Evolutionary conservation across 2,888 invertebrate species (phyloP), one percentile per base, ranked within the genome.

Genomic region (Dicycla oo): DNA sequence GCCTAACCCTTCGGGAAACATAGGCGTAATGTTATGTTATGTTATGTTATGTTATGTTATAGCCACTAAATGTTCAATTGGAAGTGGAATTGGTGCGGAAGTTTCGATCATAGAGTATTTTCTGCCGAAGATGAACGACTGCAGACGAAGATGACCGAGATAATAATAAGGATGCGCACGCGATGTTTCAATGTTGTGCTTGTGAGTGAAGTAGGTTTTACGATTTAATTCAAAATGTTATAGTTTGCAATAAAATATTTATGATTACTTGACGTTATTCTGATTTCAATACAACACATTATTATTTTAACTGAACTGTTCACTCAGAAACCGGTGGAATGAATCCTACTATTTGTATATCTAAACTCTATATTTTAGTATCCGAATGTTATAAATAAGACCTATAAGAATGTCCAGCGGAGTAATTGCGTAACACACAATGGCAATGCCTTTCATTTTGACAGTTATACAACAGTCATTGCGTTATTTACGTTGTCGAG

Each of bases 101-200:
- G 81, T 84, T 77, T 78, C 82, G 81, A 85, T 86, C 76, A 85
- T 80, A 57, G 67, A 47, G 38, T 77, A 81, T 86, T 82, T 77
- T 82, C 70, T 75, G 71, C 60, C 73, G 77, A 81, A 75, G 78
- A 75, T 81, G 56, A 82, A 82, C 82, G 75, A 80, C 69, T 73
- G 54, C 64, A 62, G 56, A 49, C 71, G 51, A 68, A 69, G 38
- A 43, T 26, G n/a, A 64, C 26, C 2, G 43, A 69, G 47, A 15
- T 60, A 68, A 82, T 66, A 56, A 53, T 53, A 23, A 57, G 4
- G 2, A 64, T 67, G 69, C 70, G 72, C 86, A 86, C 67, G 82
- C 78, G 74, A 76, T 70, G 26, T 51, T 38, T 30, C 45, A 58
- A 45, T 56, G 23, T 56, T 73, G 62, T n/a, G n/a, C n/a, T n/a